A percentile compares a stretch with the other conserved stretches of the same genome.
Conservation (phyloP, 1,140 invertebrate genomes). For the Campoletis sonorensis region DNA sequence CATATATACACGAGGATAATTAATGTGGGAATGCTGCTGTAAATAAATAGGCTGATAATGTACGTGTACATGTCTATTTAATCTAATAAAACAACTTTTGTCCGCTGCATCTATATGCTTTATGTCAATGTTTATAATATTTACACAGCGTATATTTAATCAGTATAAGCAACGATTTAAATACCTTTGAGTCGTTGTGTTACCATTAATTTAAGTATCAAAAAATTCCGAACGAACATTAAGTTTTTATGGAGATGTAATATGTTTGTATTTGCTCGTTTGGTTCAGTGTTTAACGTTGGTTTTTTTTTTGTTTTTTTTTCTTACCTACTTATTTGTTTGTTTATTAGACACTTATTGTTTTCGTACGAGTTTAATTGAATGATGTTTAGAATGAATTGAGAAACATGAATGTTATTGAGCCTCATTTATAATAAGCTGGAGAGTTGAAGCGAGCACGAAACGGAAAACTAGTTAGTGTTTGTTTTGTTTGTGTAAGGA, state of each 20-base stretch:
- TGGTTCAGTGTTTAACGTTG: background rate
- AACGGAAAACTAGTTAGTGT: conserved; percentile 71
- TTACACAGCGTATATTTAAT: conserved; percentile 21
- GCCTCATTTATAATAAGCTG: conserved; percentile 18
- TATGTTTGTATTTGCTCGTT: background rate
- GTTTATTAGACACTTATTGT: conserved; percentile 40
- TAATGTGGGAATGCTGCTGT: background rate
- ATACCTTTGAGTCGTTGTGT: too few species aligned
- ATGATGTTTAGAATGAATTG: background rate
- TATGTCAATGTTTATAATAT: conserved; percentile 12
- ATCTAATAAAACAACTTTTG: conserved; percentile 1
- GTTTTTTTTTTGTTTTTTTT: too few species aligned
- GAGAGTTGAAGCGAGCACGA: conserved; percentile 45
- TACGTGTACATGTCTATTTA: background rate
- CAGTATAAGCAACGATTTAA: too few species aligned
- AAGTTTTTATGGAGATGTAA: background rate
- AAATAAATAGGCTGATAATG: background rate
- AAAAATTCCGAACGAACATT: background rate
- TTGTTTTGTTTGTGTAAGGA: conserved; percentile 81
- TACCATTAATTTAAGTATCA: background rate
- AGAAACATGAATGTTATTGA: conserved; percentile 30
- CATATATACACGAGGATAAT: background rate
- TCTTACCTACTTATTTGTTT: too few species aligned
- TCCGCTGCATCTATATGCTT: background rate
- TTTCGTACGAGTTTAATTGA: too few species aligned